Percentiles rank a stretch among this genome's conserved stretches.
phyloP scores from a whole-genome alignment of 1,140 invertebrate species.

The Belonocnema kinseyi region DNA sequence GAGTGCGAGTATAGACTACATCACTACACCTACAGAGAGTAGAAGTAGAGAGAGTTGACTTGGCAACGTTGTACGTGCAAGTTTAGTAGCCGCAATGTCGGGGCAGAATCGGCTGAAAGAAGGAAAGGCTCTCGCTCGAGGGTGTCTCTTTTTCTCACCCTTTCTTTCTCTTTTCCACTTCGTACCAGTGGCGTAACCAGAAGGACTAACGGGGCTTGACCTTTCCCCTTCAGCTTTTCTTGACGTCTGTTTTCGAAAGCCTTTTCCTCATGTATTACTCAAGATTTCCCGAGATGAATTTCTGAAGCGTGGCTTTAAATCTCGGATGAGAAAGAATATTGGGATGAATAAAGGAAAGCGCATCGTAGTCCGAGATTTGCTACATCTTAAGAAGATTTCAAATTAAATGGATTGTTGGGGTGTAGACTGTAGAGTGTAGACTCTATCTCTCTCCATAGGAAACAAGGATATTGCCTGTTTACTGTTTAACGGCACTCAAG shows the following conservation, averaged over 20 bases:
- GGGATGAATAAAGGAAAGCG: not conserved
- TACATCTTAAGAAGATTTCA: slow-evolving; percentile 4
- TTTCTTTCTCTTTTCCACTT: slow-evolving; percentile 28
- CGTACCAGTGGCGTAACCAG: slow-evolving; percentile 28
- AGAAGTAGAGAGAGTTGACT: slow-evolving; percentile 43
- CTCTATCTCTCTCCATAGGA: not conserved
- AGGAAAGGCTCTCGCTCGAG: slow-evolving; percentile 13
- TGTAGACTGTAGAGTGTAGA: not conserved
- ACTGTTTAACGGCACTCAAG: too few species aligned
- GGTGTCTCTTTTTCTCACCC: slow-evolving; percentile 36
- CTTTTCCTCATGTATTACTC: not conserved
- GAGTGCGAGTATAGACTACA: slow-evolving; percentile 32
- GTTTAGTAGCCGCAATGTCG: slow-evolving; percentile 61
- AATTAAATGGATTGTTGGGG: not conserved
- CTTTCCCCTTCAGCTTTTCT: slow-evolving; percentile 4
- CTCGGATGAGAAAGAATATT: not conserved
- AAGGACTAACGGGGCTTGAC: slow-evolving; percentile 20
- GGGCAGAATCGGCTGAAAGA: slow-evolving; percentile 28
- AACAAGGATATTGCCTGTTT: not conserved
- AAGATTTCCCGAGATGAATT: slow-evolving; percentile 16
- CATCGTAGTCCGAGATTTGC: not conserved
- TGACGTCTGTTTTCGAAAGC: not conserved
- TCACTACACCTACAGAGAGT: slow-evolving; percentile 25
- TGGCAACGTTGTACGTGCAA: slow-evolving; percentile 59
- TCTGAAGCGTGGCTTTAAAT: not conserved